Evolutionary conservation across 2,113 vertebrate species (phyloP).

Genomic region (Strix aluco): DNA sequence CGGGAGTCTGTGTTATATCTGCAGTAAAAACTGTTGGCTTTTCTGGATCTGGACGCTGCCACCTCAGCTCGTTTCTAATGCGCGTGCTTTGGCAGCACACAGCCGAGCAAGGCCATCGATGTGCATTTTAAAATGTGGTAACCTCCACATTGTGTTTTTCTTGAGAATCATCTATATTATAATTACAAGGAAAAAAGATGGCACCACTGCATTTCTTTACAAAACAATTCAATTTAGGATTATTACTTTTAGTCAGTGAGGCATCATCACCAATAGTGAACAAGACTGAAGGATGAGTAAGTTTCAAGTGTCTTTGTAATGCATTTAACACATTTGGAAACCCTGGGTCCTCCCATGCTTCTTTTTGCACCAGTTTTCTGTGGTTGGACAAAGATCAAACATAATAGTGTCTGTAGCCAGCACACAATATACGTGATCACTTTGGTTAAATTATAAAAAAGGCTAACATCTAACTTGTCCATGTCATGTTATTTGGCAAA

Average conservation of each 20-base stretch:
- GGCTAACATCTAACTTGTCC: slow-evolving; percentile 37
- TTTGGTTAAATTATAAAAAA: slow-evolving; percentile 36
- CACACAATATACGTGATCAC: background rate
- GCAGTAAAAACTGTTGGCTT: background rate
- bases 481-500: slow-evolving; percentile 46
- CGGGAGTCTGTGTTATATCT: background rate
- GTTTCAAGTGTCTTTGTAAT: background rate
- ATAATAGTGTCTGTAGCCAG: background rate
- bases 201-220: background rate
- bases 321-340: slow-evolving; percentile 6
- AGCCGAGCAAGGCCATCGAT: background rate
- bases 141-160: background rate
- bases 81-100: background rate
- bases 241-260: background rate
- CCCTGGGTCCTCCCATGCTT: background rate
- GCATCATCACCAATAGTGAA: background rate
- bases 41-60: background rate
- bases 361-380: background rate
- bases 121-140: background rate
- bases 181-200: background rate
- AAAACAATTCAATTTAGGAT: background rate
- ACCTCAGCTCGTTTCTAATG: background rate
- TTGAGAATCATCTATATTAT: background rate
- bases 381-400: slow-evolving; percentile 20
- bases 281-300: background rate